Evolutionary conservation across 2,113 vertebrate species (phyloP), one percentile per base, ranked within the genome.

Genomic region (Rhea americana): DNA sequence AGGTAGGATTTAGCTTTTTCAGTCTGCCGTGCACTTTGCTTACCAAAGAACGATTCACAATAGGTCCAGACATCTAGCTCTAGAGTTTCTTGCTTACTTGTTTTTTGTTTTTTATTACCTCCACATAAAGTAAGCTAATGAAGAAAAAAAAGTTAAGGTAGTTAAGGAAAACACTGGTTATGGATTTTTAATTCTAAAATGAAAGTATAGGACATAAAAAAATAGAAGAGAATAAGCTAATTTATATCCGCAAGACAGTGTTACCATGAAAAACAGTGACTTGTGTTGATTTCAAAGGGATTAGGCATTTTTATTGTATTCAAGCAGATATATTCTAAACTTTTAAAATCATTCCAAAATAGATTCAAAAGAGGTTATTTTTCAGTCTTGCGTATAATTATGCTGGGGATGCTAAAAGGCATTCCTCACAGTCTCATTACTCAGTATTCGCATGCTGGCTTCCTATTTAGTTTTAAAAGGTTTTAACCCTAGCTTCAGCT

Each of bases 231-330:
- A 91, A 88, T 32, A 67, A 93, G 25, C 66, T 79, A 85, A 43
- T 56, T 95, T 61, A 83, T 18, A 47, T 79, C 32, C 88, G 77
- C 67, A 70, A 79, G 90, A 92, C 15, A 67, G 5, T 48, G 41
- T 50, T 91, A 61, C 53, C 55, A 7, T 85, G 55, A 92, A 41
- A 89, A 92, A 78, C 62, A 87, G 45, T 53, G 50, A 58, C 68
- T 86, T 43, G 3, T 62, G 94, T 65, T 56, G 63, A 73, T 92
- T 95, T 86, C 68, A 70, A 68, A 85, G 63, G 56, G 21, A 89
- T 90, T 67, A 86, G 21, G 59, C 5, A 48, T 53, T 90, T 93
- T 55, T 90, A 77, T 39, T 85, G 16, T 86, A 90, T 56, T 85
- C 20, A 88, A 70, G 24, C 47, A 93, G 87, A 74, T 80, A 63